Conservation (phyloP, 2,113 vertebrate genomes). For the Hemiscyllium ocellatum region DNA sequence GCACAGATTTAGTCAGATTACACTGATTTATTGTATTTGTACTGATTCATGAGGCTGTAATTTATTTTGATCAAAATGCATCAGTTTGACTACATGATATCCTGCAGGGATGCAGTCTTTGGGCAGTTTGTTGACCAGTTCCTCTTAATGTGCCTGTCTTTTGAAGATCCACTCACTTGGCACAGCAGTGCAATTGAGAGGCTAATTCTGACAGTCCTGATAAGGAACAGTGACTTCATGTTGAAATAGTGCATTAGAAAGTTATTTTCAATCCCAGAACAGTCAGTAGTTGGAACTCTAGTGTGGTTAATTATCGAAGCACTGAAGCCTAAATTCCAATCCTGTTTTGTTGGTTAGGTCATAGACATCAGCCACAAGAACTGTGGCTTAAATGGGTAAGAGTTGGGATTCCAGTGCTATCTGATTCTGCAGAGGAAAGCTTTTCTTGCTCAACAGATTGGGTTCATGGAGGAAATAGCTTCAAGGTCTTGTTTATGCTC, state of each 20-base stretch:
- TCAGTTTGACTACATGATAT: background rate
- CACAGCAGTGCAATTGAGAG: too few species aligned
- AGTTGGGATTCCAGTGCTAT: background rate
- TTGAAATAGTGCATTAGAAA: background rate
- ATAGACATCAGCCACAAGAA: slow-evolving; percentile 6
- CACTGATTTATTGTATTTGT: background rate
- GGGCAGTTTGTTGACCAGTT: background rate
- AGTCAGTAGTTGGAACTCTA: background rate
- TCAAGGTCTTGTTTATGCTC: background rate
- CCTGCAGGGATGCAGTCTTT: too few species aligned
- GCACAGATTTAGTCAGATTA: too few species aligned
- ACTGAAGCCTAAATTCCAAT: background rate
- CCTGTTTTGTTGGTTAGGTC: background rate
- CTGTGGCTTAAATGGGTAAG: background rate
- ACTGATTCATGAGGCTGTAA: background rate
- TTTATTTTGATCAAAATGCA: background rate
- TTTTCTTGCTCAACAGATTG: background rate
- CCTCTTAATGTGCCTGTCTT: background rate
- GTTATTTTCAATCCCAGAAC: background rate
- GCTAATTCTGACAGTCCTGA: background rate
- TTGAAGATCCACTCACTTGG: background rate
- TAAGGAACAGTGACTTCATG: background rate
- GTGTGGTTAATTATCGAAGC: background rate
- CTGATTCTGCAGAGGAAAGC: background rate
- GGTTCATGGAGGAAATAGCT: background rate